Evolutionary conservation across 2,888 invertebrate genomes (phyloP).

Genomic region (Stenchaetothrips biformis): DNA sequence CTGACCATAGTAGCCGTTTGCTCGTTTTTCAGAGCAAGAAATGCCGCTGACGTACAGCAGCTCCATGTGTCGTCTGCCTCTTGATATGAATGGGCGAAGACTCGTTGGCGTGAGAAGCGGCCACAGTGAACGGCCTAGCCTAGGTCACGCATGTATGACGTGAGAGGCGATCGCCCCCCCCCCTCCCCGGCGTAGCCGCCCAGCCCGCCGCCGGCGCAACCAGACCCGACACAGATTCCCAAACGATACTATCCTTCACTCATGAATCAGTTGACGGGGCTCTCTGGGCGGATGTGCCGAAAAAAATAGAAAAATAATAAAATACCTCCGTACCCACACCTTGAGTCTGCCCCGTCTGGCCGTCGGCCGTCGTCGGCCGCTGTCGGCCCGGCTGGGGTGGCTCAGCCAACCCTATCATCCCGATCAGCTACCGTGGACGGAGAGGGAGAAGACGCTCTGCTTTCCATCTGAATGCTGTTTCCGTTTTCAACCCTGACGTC

Average conservation of each 20-base stretch:
- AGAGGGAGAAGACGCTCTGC: no score
- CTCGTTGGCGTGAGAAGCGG: not conserved
- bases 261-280: constrained; percentile 11
- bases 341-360: no score
- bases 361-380: no score
- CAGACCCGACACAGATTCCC: not conserved
- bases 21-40: no score
- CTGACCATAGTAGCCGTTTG: no score
- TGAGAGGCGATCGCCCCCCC: not conserved
- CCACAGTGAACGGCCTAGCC: not conserved
- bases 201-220: not conserved
- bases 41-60: no score
- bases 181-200: not conserved
- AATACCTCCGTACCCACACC: not conserved
- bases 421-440: not conserved
- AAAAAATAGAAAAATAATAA: not conserved
- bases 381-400: no score
- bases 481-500: no score
- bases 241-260: constrained; percentile 19
- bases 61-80: no score
- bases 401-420: not conserved
- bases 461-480: no score
- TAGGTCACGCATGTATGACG: not conserved
- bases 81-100: not conserved
- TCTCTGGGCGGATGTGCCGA: not conserved